Evolutionary conservation across 1,140 invertebrate genomes (phyloP).

Genomic region (Conus betulinus): DNA sequence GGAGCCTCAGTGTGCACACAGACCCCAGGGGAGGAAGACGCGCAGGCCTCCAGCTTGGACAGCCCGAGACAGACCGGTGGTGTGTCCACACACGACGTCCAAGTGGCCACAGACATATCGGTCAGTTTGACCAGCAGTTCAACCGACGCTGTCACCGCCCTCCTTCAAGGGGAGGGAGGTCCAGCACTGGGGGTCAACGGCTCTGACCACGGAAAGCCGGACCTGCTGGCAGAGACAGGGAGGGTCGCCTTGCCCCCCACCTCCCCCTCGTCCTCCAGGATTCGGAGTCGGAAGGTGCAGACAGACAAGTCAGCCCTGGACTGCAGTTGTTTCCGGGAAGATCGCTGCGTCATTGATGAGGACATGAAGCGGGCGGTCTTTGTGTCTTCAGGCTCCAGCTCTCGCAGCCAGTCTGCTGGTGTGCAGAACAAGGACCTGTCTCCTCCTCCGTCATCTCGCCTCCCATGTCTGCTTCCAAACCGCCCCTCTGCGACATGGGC

Average conservation of each 20-base stretch:
- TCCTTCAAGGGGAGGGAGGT: not conserved
- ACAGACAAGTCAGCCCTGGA: conserved; percentile 60
- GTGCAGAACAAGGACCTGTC: not conserved
- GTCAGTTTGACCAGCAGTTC: not conserved
- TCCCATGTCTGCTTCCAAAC: not conserved
- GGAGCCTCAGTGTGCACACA: not conserved
- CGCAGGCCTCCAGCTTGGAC: not conserved
- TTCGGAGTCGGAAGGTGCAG: conserved; percentile 66
- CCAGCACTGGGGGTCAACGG: not conserved
- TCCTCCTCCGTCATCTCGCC: not conserved
- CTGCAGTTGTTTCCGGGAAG: not conserved
- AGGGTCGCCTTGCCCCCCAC: not conserved
- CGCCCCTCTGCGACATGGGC: not conserved
- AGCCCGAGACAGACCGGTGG: not conserved
- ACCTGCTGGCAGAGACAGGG: conserved; percentile 30
- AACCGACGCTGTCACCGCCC: not conserved
- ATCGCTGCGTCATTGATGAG: not conserved
- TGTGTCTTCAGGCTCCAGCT: not conserved
- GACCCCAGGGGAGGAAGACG: not conserved
- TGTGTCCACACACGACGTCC: too few relatives aligned
- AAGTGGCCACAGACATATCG: conserved; percentile 15
- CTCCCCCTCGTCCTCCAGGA: conserved; percentile 42
- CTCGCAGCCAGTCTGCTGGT: not conserved
- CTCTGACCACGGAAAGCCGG: conserved; percentile 22
- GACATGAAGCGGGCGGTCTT: not conserved